Evolutionary conservation across 2,888 invertebrate genomes (phyloP), one percentile per base, ranked within the genome.

Genomic region (Pterobdella sp.): DNA sequence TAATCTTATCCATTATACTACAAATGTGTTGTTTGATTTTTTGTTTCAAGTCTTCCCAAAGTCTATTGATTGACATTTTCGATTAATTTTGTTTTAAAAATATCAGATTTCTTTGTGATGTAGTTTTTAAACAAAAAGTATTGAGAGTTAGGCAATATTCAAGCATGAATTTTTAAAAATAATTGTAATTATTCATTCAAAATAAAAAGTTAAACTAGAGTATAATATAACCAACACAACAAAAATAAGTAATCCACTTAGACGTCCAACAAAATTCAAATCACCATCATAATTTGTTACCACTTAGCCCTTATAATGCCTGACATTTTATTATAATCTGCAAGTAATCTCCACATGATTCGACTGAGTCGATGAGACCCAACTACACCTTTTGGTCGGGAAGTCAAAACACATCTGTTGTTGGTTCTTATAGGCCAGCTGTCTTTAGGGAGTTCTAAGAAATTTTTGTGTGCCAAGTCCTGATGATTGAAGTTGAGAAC

Each of bases 301-400:
- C 96, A 97, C 87, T 91, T 90, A n/a, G 95, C 93, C 82, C 95
- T 87, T 82, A 93, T 93, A 0, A 95, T 89, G 56, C 96, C 96
- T 29, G 91, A 88, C 56, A 97, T 83, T 84, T 92, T 90, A 84
- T 95, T 96, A 84, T 95, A 91, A 86, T 98, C 97, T 0, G 93
- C 94, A 75, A 94, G 86, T 81, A 92, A 88, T 76, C 96, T 88
- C 87, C 92, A 98, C 3, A 93, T 88, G 76, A 95, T 91, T 80
- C 96, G 88, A 80, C 94, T 94, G 74, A 97, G 82, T 71, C 94
- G 88, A 90, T 92, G 97, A 72, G 90, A 88, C 68, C 86, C 83
- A 0, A 93, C 89, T 75, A 89, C 87, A 76, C 94, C 94, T 76
- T 91, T 86, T 0, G 91, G 89, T 78, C 94, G 88, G 49, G 94